phyloP scores from a whole-genome alignment of 2,797 vertebrate genomes.

The Artibeus jamaicensis region DNA sequence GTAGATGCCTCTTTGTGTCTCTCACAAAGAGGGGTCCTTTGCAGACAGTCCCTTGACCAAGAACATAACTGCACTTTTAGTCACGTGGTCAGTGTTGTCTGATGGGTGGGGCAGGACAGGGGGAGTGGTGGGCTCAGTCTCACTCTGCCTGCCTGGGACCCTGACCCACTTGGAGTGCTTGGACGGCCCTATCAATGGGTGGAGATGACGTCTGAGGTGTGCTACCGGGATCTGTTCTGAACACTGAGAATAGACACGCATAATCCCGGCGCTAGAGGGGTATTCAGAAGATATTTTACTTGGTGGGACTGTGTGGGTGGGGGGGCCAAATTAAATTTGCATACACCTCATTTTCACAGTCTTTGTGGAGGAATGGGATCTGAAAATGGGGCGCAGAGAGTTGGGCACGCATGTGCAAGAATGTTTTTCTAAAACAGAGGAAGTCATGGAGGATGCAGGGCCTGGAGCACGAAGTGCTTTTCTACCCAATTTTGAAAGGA shows the following conservation, averaged over 20 bases:
- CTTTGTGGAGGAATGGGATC: background rate
- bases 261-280: background rate
- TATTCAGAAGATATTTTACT: background rate
- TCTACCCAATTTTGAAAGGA: slow-evolving; percentile 51
- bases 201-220: background rate
- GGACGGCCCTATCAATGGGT: background rate
- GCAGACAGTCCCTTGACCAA: background rate
- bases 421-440: slow-evolving; percentile 40
- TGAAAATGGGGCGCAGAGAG: background rate
- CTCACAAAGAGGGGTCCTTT: background rate
- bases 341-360: background rate
- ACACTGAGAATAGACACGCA: background rate
- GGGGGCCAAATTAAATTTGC: background rate
- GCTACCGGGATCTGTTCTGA: background rate
- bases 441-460: background rate
- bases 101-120: background rate
- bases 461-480: background rate
- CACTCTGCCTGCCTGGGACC: background rate
- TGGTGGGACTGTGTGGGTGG: background rate
- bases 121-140: background rate
- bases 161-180: background rate
- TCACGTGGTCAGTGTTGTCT: background rate
- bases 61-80: background rate
- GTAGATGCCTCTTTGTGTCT: background rate
- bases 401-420: background rate